These are phyloP conservation scores for Gryon sp. DNA, from an alignment of 1,140 invertebrate genomes.

Conservation along the genomic window DNA sequence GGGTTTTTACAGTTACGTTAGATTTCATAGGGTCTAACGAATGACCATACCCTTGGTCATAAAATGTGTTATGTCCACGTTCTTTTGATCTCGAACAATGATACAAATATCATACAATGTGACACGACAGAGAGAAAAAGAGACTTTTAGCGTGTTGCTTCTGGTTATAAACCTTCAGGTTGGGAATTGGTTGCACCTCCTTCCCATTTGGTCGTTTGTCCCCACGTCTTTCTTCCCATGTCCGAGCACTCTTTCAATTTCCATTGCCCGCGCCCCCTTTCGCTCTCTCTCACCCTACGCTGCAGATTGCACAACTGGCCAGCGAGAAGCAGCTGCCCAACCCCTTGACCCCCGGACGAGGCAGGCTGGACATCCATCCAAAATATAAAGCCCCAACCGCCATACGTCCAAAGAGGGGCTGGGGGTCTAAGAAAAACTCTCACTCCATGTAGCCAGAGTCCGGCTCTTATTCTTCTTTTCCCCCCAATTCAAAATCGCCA, in stretches of 20 bases:
- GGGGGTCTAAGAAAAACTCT: slow-evolving; percentile 33
- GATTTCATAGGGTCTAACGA: background rate
- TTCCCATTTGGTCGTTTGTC: slow-evolving; percentile 19
- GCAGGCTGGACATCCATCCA: slow-evolving; percentile 61
- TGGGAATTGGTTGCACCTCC: slow-evolving; percentile 31
- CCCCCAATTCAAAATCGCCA: slow-evolving; percentile 37
- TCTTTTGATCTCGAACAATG: slow-evolving; percentile 55
- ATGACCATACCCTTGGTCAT: slow-evolving; percentile 7
- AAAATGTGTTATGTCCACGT: slow-evolving; percentile 14
- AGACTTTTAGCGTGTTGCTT: background rate
- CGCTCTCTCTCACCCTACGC: slow-evolving; percentile 54
- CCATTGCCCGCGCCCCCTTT: slow-evolving; percentile 46
- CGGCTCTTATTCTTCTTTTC: too few relatives aligned
- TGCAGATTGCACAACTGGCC: slow-evolving; percentile 68
- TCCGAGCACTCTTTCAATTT: slow-evolving; percentile 48
- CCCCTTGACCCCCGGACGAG: slow-evolving; percentile 68
- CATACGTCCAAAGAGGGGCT: slow-evolving; percentile 55
- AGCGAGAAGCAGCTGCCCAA: slow-evolving; percentile 68
- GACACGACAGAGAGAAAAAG: background rate
- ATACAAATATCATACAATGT: slow-evolving; percentile 37
- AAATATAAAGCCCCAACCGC: slow-evolving; percentile 51
- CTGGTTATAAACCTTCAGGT: slow-evolving; percentile 20
- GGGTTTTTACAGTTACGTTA: slow-evolving; percentile 26
- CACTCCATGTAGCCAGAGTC: too few relatives aligned
- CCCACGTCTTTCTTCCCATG: slow-evolving; percentile 48